These are phyloP conservation scores for Amiota mariae DNA, from an alignment of 2,888 invertebrate genomes.

Conservation along the genomic window DNA sequence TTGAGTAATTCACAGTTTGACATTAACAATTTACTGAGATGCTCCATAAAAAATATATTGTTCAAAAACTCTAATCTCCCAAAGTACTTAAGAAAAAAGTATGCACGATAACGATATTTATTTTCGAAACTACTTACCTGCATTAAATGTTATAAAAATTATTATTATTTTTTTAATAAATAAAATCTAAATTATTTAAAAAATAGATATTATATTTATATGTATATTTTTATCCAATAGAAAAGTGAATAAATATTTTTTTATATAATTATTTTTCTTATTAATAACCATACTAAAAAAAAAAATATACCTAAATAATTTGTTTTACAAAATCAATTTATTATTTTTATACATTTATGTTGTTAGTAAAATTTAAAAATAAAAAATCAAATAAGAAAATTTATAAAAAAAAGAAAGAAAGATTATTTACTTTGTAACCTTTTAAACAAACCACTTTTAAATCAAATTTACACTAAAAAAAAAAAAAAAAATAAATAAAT, in stretches of 20 bases:
- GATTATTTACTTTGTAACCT: constrained; percentile 61
- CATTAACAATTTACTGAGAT: too few relatives aligned
- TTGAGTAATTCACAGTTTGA: too few relatives aligned
- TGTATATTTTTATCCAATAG: constrained; percentile 20
- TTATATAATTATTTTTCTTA: constrained; percentile 15
- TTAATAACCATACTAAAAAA: neutral
- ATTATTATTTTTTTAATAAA: constrained; percentile 31
- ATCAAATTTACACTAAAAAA: constrained; percentile 60
- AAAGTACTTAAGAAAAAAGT: neutral
- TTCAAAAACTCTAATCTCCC: neutral
- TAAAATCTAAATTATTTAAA: constrained; percentile 36
- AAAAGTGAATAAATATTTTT: neutral
- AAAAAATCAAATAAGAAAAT: constrained; percentile 37
- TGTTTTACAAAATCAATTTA: constrained; percentile 21
- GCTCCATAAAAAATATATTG: too few relatives aligned
- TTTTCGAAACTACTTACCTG: constrained; percentile 46
- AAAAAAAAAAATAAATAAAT: too few relatives aligned
- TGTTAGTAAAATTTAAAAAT: constrained; percentile 59
- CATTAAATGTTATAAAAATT: constrained; percentile 38
- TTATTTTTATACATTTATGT: constrained; percentile 56
- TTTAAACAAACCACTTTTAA: constrained; percentile 44
- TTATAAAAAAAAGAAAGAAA: neutral
- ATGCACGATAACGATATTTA: constrained; percentile 21
- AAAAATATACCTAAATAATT: neutral
- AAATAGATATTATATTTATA: constrained; percentile 24